Base-by-base conservation (phyloP, 2,797 vertebrate species). In the Tauraco hartlaubi region DNA sequence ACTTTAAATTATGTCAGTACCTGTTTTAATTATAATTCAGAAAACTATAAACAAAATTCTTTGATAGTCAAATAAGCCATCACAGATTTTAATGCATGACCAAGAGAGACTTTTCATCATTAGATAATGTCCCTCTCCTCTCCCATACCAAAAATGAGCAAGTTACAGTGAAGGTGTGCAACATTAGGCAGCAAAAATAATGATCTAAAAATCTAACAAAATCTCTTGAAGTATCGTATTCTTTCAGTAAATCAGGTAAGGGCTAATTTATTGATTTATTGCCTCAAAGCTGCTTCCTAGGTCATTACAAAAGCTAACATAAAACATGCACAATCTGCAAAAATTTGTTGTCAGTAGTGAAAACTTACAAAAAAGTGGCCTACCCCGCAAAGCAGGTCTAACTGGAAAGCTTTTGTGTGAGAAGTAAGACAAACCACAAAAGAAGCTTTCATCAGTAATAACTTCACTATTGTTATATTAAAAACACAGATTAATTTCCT, bases 11-110 rank as follows among this genome's bases (percentile, higher is more conserved):
- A 91, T 71, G 85, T 85, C 71, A 73, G 55, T 79, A 87, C 58
- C 80, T 90, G 85, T 77, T 96, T 85, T 39, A 92, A 81, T 90
- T 83, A 54, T 43, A 92, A 93, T 95, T 97, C 82, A 74, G 41
- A 54, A 35, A 71, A 74, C 26, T 58, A 55, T 58, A 84, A 84
- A 66, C 85, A 96, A 93, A 96, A 97, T 90, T 77, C 33, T 94
- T 94, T 97, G 88, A 93, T 94, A 91, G 54, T 78, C 75, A 95
- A 94, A 94, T 96, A 96, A 96, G 79, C 87, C 64, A 93, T 96
- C 83, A 90, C 68, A 94, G 90, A 69, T 74, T 61, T 85, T 96
- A 88, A 84, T 44, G 56, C 62, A 79, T 67, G 64, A 85, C 67
- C 90, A 95, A 79, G 85, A 95, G 85, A 97, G 73, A 75, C 63